Percentiles rank a stretch among this genome's conserved stretches.
Evolutionary conservation across 2,797 vertebrate genomes (phyloP).

Genomic region (Falco berigora): DNA sequence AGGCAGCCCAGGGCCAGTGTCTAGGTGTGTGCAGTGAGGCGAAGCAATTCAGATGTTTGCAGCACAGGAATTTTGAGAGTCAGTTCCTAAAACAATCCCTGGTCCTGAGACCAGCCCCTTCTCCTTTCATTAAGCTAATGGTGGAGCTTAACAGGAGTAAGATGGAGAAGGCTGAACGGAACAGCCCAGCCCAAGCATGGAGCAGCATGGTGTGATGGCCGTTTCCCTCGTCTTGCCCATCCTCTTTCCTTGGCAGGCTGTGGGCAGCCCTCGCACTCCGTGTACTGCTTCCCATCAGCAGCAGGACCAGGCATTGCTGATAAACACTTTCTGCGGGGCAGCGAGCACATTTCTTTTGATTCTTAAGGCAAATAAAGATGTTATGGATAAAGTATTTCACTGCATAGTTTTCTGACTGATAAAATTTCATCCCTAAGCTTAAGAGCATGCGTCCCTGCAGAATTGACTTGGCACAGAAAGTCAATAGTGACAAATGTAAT

Average conservation of each 20-base stretch:
- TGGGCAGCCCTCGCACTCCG: background rate
- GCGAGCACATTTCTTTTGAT: background rate
- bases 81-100: background rate
- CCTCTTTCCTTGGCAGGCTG: background rate
- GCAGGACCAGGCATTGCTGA: background rate
- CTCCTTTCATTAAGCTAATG: background rate
- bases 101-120: background rate
- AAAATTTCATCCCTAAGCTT: background rate
- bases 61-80: background rate
- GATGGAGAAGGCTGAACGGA: background rate
- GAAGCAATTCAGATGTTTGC: background rate
- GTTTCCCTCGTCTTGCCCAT: background rate
- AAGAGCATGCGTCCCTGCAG: background rate
- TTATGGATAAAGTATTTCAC: background rate
- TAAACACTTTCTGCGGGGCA: background rate
- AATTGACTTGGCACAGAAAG: background rate
- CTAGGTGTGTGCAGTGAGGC: background rate
- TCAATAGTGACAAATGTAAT: background rate
- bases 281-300: background rate
- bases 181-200: background rate
- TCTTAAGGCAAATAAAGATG: background rate
- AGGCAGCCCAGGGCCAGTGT: background rate
- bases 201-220: accelerated
- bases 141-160: background rate
- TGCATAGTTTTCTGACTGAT: background rate